phyloP scores from a whole-genome alignment of 2,113 vertebrate genomes.

The Strix aluco region DNA sequence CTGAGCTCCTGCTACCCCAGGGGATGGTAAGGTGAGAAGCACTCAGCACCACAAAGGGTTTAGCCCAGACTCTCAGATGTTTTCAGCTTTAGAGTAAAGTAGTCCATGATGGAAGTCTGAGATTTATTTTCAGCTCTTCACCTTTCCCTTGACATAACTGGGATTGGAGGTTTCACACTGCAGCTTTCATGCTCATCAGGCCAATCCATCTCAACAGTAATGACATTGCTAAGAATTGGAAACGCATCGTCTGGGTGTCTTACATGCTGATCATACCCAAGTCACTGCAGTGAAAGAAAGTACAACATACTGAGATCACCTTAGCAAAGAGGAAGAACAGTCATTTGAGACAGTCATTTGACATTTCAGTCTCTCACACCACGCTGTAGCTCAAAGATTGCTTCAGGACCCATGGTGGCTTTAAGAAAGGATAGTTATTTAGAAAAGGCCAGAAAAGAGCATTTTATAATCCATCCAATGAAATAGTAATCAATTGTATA shows the following conservation, averaged over 20 bases:
- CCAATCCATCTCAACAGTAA: conserved; percentile 17
- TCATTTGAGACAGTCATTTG: too few relatives aligned
- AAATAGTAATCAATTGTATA: too few relatives aligned
- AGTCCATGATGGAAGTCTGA: background rate
- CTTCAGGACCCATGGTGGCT: too few relatives aligned
- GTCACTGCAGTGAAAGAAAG: background rate
- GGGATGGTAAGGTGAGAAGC: background rate
- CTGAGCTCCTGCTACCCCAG: background rate
- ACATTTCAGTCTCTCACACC: too few relatives aligned
- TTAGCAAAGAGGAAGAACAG: background rate
- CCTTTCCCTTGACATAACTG: background rate
- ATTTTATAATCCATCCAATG: too few relatives aligned
- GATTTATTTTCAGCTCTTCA: background rate
- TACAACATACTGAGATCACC: background rate
- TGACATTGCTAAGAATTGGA: conserved; percentile 4
- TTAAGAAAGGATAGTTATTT: too few relatives aligned
- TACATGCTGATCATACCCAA: background rate
- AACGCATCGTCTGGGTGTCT: background rate
- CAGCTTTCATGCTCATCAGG: background rate
- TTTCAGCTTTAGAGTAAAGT: background rate
- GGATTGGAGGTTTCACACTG: background rate
- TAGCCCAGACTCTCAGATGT: background rate
- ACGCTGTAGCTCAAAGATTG: too few relatives aligned
- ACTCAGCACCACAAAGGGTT: background rate
- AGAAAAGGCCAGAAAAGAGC: too few relatives aligned